A percentile compares a stretch with the other conserved stretches of the same genome.
Evolutionary conservation across 2,797 vertebrate genomes (phyloP).

Genomic region (Hydrophis major): DNA sequence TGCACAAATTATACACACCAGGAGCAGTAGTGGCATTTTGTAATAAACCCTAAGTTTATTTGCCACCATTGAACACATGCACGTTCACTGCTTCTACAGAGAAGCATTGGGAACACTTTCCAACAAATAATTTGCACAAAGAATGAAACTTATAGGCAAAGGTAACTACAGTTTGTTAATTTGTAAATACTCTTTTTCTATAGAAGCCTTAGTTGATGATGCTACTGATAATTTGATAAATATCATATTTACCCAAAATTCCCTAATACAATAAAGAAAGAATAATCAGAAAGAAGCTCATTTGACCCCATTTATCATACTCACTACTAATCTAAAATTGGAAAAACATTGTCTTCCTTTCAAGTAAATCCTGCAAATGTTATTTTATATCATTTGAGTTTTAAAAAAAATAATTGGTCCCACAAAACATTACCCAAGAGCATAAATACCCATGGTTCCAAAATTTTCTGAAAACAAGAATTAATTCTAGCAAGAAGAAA

Average conservation of each 20-base stretch:
- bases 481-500: background rate
- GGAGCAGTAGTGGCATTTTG: slow-evolving; percentile 75
- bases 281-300: background rate
- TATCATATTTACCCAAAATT: background rate
- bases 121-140: slow-evolving; percentile 68
- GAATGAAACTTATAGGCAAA: slow-evolving; percentile 72
- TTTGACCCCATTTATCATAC: background rate
- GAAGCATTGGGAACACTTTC: slow-evolving; percentile 57
- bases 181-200: slow-evolving; percentile 52
- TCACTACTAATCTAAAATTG: background rate
- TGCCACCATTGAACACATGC: slow-evolving; percentile 74
- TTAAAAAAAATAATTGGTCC: background rate
- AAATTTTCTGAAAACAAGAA: background rate
- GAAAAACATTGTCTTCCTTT: background rate
- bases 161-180: slow-evolving; percentile 67
- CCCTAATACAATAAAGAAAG: background rate
- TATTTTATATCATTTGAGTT: background rate
- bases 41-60: slow-evolving; percentile 81
- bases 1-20: slow-evolving; percentile 80
- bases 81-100: slow-evolving; percentile 71
- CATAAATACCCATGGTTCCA: background rate
- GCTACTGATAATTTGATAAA: slow-evolving; percentile 33
- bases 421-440: background rate
- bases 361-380: background rate
- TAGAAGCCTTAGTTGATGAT: slow-evolving; percentile 45